phyloP scores from a whole-genome alignment of 2,888 invertebrate species.

The Rotaria magnacalcarata region DNA sequence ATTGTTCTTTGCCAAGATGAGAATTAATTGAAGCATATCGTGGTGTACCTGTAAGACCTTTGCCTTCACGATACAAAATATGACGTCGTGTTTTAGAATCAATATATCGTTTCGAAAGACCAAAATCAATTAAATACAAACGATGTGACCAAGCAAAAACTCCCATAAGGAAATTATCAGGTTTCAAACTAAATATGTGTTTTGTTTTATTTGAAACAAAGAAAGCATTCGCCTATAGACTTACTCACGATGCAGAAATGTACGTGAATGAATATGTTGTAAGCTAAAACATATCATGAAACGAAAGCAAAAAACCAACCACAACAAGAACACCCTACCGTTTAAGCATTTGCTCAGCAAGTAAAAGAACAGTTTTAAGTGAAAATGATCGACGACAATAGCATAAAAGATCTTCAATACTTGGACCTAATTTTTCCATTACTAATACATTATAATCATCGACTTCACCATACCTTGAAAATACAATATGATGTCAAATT shows the following conservation, averaged over 20 bases:
- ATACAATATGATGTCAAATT: too few species aligned
- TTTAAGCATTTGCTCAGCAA: background rate
- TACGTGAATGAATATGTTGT: background rate
- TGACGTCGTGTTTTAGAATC: conserved; percentile 85
- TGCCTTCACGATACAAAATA: conserved; percentile 76
- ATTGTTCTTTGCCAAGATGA: conserved; percentile 96
- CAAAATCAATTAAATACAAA: conserved; percentile 58
- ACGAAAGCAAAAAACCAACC: too few species aligned
- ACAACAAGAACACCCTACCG: too few species aligned
- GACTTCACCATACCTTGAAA: background rate
- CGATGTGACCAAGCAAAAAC: conserved; percentile 55
- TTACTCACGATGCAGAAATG: background rate
- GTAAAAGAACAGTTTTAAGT: background rate
- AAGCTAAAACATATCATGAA: background rate
- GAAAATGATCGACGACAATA: background rate
- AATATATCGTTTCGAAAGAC: conserved; percentile 91
- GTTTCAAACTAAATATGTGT: background rate
- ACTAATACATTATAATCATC: background rate
- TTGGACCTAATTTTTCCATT: background rate
- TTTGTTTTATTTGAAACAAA: background rate
- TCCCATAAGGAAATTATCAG: conserved; percentile 64
- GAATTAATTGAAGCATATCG: conserved; percentile 98
- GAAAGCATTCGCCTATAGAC: too few species aligned
- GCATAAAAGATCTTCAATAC: background rate
- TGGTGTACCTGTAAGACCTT: conserved; percentile 59